Base-by-base conservation (phyloP, 2,113 vertebrate species). In the Manacus vitellinus region DNA sequence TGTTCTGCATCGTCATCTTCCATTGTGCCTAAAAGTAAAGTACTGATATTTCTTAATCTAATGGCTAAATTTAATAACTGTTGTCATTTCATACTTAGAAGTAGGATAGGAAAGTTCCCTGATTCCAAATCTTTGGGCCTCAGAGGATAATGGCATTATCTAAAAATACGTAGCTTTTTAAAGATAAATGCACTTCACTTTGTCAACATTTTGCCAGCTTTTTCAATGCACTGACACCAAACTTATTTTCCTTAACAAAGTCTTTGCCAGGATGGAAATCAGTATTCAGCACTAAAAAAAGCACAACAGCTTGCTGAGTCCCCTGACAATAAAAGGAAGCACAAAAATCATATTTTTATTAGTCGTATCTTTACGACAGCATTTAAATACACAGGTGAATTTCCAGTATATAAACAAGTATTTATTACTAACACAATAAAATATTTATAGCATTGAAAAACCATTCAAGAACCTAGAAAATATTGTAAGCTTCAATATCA, bases 401-500 rank as follows among this genome's bases (percentile, higher is more conserved):
- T 81, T 43, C 81, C 65, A 89, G 62, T 78, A 76, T 95, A 78
- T 96, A 97, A 95, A 89, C 67, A 95, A 94, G 46, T 66, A 94
- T 95, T 95, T 97, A 91, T 93, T 97, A 91, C 58, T 93, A 95
- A 97, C 77, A 96, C 81, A 75, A 82, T 92, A 95, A 97, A 97
- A 89, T 81, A 97, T 94, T 95, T 84, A 96, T 66, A 65, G 16
- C 80, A 55, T 59, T 66, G 56, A 91, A 85, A 97, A 96, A 35
- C 74, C 78, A 66, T 70, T 96, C 76, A 93, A 92, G 85, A 90
- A 65, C 67, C 51, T 62, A 62, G 63, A 92, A 96, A 91, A 93
- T 85, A 49, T 56, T 84, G 84, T 89, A 88, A 96, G 93, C 70
- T 96, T 81, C 58, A 70, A 52, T 68, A 84, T 70, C 35, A 92